A percentile compares a stretch with the other conserved stretches of the same genome.
Conservation (phyloP, 2,797 vertebrate species). For the Lepilemur ruficaudatus region DNA sequence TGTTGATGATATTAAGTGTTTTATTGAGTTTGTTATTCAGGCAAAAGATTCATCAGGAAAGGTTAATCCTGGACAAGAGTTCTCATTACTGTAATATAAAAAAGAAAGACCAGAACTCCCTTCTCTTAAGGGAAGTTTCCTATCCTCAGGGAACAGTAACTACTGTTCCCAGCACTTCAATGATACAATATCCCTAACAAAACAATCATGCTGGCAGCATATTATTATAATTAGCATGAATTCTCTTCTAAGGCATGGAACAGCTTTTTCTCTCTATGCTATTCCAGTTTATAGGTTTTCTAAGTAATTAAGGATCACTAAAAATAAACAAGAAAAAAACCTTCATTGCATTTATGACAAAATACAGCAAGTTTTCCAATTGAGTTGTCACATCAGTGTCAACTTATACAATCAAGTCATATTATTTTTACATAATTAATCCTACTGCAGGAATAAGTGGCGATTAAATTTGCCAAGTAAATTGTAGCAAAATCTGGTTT, state of each 20-base stretch:
- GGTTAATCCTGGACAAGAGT: not conserved
- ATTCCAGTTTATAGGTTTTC: not conserved
- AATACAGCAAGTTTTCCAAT: conserved; percentile 25
- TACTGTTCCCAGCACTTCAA: not conserved
- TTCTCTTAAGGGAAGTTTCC: not conserved
- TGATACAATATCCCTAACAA: not conserved
- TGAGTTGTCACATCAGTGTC: not conserved
- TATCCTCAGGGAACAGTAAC: not conserved
- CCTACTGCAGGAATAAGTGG: not conserved
- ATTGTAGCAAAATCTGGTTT: not conserved
- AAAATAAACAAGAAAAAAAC: not conserved
- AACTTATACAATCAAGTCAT: not conserved
- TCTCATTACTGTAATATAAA: not conserved
- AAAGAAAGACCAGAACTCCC: not conserved
- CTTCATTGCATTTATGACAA: conserved; percentile 8
- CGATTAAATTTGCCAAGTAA: conserved; percentile 22
- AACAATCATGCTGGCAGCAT: not conserved
- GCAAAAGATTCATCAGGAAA: not conserved
- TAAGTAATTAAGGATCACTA: not conserved
- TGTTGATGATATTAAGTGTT: not conserved
- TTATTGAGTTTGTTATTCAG: not conserved
- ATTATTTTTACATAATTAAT: not conserved
- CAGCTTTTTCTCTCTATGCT: not conserved
- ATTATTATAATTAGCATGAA: not conserved
- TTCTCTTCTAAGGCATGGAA: not conserved